phyloP scores from a whole-genome alignment of 2,113 vertebrate genomes.

The Macheiramphus alcinus region DNA sequence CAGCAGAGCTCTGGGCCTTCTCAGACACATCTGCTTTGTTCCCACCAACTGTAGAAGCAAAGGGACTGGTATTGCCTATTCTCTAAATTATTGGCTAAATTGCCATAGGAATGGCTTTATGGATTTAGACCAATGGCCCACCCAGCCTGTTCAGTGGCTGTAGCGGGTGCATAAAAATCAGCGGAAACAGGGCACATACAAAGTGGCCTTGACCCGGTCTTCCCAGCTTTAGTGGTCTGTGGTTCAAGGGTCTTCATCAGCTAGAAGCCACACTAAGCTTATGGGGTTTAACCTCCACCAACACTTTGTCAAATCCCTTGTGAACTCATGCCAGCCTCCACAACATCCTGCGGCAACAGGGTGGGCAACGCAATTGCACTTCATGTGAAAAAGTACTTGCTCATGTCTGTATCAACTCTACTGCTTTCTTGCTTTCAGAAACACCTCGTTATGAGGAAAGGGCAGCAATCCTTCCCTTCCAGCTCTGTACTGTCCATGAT shows the following conservation, averaged over 20 bases:
- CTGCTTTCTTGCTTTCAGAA: neutral
- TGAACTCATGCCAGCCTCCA: neutral
- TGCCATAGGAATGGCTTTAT: neutral
- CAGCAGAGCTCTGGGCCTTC: neutral
- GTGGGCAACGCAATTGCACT: neutral
- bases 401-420: neutral
- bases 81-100: neutral
- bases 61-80: neutral
- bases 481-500: neutral
- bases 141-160: neutral
- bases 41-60: neutral
- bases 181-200: fast-evolving
- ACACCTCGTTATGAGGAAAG: neutral
- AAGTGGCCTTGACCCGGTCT: neutral
- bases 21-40: neutral
- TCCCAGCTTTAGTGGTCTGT: neutral
- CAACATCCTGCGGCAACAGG: neutral
- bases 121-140: neutral
- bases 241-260: neutral
- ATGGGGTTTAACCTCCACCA: neutral
- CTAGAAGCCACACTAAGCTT: neutral
- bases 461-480: neutral
- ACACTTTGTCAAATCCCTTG: neutral
- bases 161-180: neutral
- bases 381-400: neutral